Base-by-base conservation (phyloP, 2,888 invertebrate genomes). In the Leistus spinibarbis region DNA sequence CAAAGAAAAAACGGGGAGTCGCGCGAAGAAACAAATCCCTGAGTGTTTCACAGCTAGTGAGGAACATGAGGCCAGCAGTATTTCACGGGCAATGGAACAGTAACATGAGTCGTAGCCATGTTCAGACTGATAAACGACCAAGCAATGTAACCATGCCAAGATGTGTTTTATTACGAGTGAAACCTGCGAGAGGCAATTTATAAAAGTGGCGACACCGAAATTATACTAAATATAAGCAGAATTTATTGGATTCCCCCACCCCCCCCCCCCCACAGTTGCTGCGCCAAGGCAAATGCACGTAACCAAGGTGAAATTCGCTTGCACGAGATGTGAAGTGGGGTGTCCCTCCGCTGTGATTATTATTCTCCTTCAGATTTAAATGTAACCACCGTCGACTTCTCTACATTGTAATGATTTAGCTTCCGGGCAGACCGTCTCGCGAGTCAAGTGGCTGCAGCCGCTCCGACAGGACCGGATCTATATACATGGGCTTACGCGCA, bases 311-410 rank as follows among this genome's bases (percentile, higher is more conserved):
- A 40, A 40, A 40, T 2, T 40, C 40, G 40, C 40, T 40, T 40
- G 40, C 13, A 40, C 40, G 40, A 40, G 40, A 40, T 40, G 40
- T 40, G 40, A 40, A 40, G 40, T 40, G 40, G 40, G 40, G 3
- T 40, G 40, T 40, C 40, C 13, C 53, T 19, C 66, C 53, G 53
- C 20, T 68, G 68, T 54, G 78, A 79, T 79, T 80, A 79, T 80
- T 79, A 79, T 80, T 79, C 80, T 78, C 78, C 79, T 80, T 78
- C 78, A 79, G 78, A 79, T 80, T 80, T 79, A 79, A 80, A 79
- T 80, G 79, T 79, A 79, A 80, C 79, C 79, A 78, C 78, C 77
- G 77, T 77, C 54, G 56, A 13, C 66, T 10, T 20, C 27, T 68
- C 19, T 54, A 53, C 68, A 68, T 68, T 54, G 22, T 54, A 22